Evolutionary conservation across 2,888 invertebrate species (phyloP).

Genomic region (Hedychridium roseum): DNA sequence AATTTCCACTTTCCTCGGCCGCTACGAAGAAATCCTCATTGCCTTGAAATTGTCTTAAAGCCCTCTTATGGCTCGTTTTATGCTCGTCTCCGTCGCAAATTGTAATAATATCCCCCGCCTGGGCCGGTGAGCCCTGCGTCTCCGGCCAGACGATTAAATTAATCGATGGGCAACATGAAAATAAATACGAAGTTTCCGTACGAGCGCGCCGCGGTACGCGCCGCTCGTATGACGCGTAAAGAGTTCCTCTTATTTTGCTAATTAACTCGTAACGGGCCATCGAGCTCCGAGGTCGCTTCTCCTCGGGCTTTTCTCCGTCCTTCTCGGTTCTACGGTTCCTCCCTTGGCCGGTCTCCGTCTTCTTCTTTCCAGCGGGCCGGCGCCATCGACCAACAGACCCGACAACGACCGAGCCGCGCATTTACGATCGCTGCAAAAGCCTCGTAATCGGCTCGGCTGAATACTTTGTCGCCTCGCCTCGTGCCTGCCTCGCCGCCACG

Average conservation of each 20-base stretch:
- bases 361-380: constrained; percentile 21
- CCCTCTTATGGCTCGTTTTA: no score
- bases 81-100: no score
- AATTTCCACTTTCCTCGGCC: no score
- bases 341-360: constrained; percentile 5
- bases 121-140: no score
- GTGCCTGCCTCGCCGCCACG: constrained; percentile 3
- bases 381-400: constrained; percentile 12
- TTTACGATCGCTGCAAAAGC: constrained; percentile 28
- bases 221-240: neutral
- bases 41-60: no score
- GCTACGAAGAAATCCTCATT: no score
- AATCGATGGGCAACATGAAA: no score
- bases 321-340: no score
- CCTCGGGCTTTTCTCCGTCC: neutral
- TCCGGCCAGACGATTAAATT: no score
- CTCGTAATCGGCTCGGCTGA: constrained; percentile 26
- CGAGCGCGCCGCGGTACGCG: no score
- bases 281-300: constrained; percentile 28
- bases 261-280: constrained; percentile 48
- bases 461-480: constrained; percentile 31
- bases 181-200: no score
- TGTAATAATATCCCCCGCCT: no score
- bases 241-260: constrained; percentile 44
- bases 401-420: constrained; percentile 15